Percentiles rank a stretch among this genome's conserved stretches.
phyloP scores from a whole-genome alignment of 2,888 invertebrate species.

The Acronicta aceris region DNA sequence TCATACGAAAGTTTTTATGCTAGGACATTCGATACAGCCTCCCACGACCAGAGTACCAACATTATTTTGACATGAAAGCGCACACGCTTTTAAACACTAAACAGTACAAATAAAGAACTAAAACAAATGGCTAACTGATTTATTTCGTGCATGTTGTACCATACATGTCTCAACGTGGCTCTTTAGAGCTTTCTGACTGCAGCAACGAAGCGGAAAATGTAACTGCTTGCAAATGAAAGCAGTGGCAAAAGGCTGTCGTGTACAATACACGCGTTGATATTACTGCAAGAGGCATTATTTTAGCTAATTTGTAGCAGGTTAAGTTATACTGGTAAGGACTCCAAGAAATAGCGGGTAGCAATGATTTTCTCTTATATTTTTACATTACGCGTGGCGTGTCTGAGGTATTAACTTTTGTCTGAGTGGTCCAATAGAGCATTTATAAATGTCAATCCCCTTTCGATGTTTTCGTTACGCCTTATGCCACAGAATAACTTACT shows the following conservation, averaged over 20 bases:
- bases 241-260: conserved; percentile 58
- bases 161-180: conserved; percentile 30
- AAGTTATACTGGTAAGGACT: not conserved
- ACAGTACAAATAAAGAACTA: conserved; percentile 8
- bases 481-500: too few relatives aligned
- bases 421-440: too few relatives aligned
- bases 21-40: too few relatives aligned
- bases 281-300: conserved; percentile 26
- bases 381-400: too few relatives aligned
- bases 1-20: too few relatives aligned
- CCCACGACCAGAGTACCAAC: too few relatives aligned
- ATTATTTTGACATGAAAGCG: not conserved
- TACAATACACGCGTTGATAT: conserved; percentile 40
- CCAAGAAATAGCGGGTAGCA: too few relatives aligned
- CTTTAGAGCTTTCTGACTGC: conserved; percentile 33
- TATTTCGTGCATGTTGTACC: conserved; percentile 13
- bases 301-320: conserved; percentile 38
- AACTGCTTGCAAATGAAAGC: conserved; percentile 62
- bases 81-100: not conserved
- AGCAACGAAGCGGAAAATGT: conserved; percentile 59
- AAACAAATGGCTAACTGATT: conserved; percentile 1
- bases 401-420: too few relatives aligned
- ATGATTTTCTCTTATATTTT: too few relatives aligned
- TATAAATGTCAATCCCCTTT: too few relatives aligned
- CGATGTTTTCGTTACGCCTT: too few relatives aligned